phyloP scores from a whole-genome alignment of 1,140 invertebrate genomes.

The Apis dorsata region DNA sequence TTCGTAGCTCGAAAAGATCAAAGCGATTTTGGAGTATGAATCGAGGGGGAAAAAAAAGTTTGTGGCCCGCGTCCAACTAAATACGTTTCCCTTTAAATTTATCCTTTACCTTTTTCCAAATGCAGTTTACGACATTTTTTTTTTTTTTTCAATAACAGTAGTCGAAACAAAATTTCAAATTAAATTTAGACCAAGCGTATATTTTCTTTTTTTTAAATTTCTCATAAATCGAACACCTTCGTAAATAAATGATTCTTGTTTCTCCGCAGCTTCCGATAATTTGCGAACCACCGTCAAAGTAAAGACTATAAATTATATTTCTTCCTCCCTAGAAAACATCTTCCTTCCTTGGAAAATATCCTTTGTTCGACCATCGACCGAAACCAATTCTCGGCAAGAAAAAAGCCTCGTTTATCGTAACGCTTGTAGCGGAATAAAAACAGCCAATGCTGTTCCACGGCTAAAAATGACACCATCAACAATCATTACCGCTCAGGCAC shows the following conservation, averaged over 20 bases:
- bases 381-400: not conserved
- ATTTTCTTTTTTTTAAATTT: too few relatives aligned
- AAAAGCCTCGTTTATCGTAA: not conserved
- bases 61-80: too few relatives aligned
- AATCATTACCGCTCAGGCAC: slow-evolving; percentile 22
- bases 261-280: not conserved
- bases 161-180: too few relatives aligned
- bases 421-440: not conserved
- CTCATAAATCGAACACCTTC: too few relatives aligned
- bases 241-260: too few relatives aligned
- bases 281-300: not conserved
- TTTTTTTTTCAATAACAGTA: too few relatives aligned
- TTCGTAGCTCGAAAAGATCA: not conserved
- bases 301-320: not conserved
- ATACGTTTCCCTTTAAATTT: too few relatives aligned
- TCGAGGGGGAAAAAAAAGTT: too few relatives aligned
- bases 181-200: too few relatives aligned
- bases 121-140: too few relatives aligned
- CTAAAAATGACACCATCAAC: slow-evolving; percentile 16
- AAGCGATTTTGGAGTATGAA: not conserved
- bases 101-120: too few relatives aligned
- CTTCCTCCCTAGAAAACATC: not conserved
- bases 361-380: not conserved
- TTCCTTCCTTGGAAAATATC: not conserved
- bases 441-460: not conserved